These are phyloP conservation scores for Sesia bembeciformis DNA, from an alignment of 2,888 invertebrate genomes.

Conservation along the genomic window DNA sequence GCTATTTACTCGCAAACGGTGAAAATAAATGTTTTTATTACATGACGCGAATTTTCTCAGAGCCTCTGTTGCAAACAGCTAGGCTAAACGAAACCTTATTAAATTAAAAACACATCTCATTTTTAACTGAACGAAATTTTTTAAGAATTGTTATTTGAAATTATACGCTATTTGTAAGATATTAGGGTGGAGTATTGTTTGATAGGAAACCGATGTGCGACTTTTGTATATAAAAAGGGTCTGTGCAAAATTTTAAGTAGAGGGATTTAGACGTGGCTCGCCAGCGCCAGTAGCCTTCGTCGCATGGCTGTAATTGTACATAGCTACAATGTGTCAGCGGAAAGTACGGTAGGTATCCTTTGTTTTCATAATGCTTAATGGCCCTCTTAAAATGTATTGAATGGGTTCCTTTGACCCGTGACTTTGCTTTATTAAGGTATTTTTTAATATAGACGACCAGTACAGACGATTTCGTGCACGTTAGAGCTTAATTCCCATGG, in stretches of 20 bases:
- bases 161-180: neutral
- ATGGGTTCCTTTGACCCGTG: neutral
- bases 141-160: neutral
- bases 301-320: slow-evolving; percentile 6
- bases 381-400: neutral
- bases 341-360: neutral
- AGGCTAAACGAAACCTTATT: slow-evolving; percentile 23
- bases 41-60: slow-evolving; percentile 70
- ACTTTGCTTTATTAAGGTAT: no score
- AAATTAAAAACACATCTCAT: slow-evolving; percentile 19
- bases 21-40: slow-evolving; percentile 74
- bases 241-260: slow-evolving; percentile 69
- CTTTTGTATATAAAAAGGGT: slow-evolving; percentile 58
- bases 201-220: slow-evolving; percentile 26
- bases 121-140: slow-evolving; percentile 11
- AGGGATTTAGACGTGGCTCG: slow-evolving; percentile 53
- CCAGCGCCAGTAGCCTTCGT: slow-evolving; percentile 35
- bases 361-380: neutral
- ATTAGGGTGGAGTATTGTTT: slow-evolving; percentile 27
- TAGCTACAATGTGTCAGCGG: slow-evolving; percentile 7
- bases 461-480: no score
- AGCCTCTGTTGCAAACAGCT: slow-evolving; percentile 35
- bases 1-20: slow-evolving; percentile 69
- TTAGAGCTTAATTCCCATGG: no score
- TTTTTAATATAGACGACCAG: no score